Evolutionary conservation across 1,140 invertebrate genomes (phyloP), one percentile per base, ranked within the genome.

Genomic region (Geopemphigus sp.): DNA sequence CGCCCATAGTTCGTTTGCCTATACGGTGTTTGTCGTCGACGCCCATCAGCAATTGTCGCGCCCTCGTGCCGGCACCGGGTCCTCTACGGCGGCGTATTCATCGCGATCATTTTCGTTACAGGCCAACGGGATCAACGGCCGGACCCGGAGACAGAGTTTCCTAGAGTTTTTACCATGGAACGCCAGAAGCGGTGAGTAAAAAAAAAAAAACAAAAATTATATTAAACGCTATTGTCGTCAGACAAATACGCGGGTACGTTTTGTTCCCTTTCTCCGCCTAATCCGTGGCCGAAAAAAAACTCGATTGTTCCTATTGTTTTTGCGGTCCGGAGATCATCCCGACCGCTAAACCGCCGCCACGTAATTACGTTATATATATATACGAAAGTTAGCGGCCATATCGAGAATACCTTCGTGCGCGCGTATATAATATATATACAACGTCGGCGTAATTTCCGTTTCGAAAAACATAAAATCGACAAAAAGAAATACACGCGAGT

Each of bases 101-200:
- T n/a, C n/a, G n/a, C n/a, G n/a, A n/a, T n/a, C n/a, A n/a, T 78
- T 45, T 8, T 63, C 45, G 32, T 61, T 61, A 19, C 22, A 78
- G 74, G 3, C 57, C 19, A 22, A 74, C 1, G 26, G 15, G 17
- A n/a, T n/a, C n/a, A 78, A 63, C 39, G 39, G 39, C 17, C 57
- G 74, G 5, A 78, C 54, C 56, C 47, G 14, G 39, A 78, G 74
- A 14, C 74, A 78, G 17, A 78, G 57, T 63, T 78, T 78, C 11
- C 8, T 63, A 17, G 74, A 78, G 12, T 57, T 78, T n/a, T 45
- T 78, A 56, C 74, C 74, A n/a, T 78, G 57, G 57, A 78, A 78
- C 45, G 32, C 57, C 59, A 78, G 74, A 11, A 61, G 22, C 26
- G 57, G 74, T 78, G 45, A 78, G 68, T 72, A 22, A 1, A 12